Evolutionary conservation across 2,888 invertebrate genomes (phyloP).

Genomic region (Molanna angustata): DNA sequence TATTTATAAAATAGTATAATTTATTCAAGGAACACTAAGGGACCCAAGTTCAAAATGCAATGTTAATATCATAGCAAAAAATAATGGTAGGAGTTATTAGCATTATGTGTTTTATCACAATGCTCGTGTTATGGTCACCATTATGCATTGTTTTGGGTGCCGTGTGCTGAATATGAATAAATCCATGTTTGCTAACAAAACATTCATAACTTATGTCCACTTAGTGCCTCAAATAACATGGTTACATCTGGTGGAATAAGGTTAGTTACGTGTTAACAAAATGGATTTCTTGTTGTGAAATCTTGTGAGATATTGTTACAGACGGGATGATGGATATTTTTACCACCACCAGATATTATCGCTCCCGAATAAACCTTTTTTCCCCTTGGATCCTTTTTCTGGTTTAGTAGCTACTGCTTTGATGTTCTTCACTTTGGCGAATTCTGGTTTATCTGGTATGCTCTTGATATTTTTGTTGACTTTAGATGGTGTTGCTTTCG

Average conservation of each 20-base stretch:
- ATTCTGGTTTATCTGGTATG: slow-evolving; percentile 41
- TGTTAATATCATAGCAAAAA: slow-evolving; percentile 29
- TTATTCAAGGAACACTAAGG: slow-evolving; percentile 25
- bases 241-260: slow-evolving; percentile 5
- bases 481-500: slow-evolving; percentile 66
- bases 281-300: slow-evolving; percentile 7
- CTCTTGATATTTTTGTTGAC: slow-evolving; percentile 47
- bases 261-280: too few relatives aligned
- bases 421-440: slow-evolving; percentile 44
- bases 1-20: too few relatives aligned
- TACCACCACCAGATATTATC: slow-evolving; percentile 84
- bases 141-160: background rate
- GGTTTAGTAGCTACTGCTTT: slow-evolving; percentile 53
- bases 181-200: slow-evolving; percentile 3
- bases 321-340: slow-evolving; percentile 35
- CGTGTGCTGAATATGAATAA: background rate
- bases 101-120: background rate
- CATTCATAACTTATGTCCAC: slow-evolving; percentile 29
- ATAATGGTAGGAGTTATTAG: too few relatives aligned
- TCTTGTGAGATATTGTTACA: slow-evolving; percentile 13
- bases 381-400: slow-evolving; percentile 61
- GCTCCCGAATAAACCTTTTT: slow-evolving; percentile 82
- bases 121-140: slow-evolving; percentile 1
- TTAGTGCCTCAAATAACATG: slow-evolving; percentile 20
- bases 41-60: slow-evolving; percentile 29